Base-by-base conservation (phyloP, 2,113 vertebrate species). In the Cyanocitta stelleri region DNA sequence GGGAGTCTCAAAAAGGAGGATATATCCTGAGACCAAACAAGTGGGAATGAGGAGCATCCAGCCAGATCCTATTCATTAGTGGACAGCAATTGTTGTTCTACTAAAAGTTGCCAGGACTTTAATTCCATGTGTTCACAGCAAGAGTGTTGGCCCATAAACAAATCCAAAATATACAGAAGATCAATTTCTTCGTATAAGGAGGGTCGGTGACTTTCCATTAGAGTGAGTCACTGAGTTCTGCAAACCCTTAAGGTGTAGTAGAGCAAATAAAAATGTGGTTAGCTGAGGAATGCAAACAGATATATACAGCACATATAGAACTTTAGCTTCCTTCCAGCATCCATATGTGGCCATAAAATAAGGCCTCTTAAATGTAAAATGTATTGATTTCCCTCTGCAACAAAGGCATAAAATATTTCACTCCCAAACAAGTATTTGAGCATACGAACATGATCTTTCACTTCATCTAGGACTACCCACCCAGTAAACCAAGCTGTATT, bases 401-500 rank as follows among this genome's bases (percentile, higher is more conserved):
- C 76, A 85, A 97, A 97, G 86, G 92, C 96, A 97, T 91, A 81
- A 94, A 97, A 96, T 73, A 80, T 54, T 84, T 97, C 63, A 54
- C 61, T 96, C 76, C 75, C 84, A 95, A 95, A 95, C 59, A 96
- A 91, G 73, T 35, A 90, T 81, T 94, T 87, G 54, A 97, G 86
- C 85, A 82, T 87, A 92, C 2, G 91, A 97, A 96, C 92, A 95
- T 69, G 93, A 97, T 96, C 96, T 95, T 96, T 96, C 93, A 95
- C 96, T 97, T 97, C 79, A 96, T 91, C 91, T 97, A 94, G 73
- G 75, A 87, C 86, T 97, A 95, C 94, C 97, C 97, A 96, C 95
- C 96, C 97, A 96, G 90, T 85, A 96, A 97, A 97, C 95, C 96
- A 97, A 97, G 95, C 89, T 97, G 75, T 97, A 95, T 95, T 98